Conservation (phyloP, 1,140 invertebrate species). For the Drosophila busckii region DNA sequence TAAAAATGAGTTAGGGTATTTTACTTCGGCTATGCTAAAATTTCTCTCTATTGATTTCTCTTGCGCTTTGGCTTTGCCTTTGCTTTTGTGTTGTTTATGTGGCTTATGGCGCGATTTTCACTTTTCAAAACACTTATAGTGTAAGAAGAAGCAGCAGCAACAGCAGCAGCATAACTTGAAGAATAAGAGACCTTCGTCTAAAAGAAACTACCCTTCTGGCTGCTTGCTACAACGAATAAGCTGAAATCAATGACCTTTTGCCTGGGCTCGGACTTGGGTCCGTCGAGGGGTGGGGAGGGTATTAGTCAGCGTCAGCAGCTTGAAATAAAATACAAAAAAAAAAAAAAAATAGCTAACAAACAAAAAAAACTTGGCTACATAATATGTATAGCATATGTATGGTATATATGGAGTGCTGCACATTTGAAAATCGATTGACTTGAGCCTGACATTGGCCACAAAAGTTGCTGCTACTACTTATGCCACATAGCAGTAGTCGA, state of each 20-base stretch:
- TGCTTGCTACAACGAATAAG: slow-evolving; percentile 68
- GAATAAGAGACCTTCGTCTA: slow-evolving; percentile 60
- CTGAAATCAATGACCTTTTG: slow-evolving; percentile 77
- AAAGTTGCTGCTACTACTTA: too few relatives aligned
- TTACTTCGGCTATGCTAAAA: too few relatives aligned
- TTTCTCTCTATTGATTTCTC: slow-evolving; percentile 53
- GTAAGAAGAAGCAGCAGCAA: slow-evolving; percentile 11
- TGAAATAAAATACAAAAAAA: slow-evolving; percentile 55
- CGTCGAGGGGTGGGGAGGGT: slow-evolving; percentile 17
- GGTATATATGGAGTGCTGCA: too few relatives aligned
- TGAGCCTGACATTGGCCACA: slow-evolving; percentile 6
- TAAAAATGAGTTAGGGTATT: too few relatives aligned
- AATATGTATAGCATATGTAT: slow-evolving; percentile 18
- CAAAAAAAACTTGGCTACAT: background rate
- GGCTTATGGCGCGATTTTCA: slow-evolving; percentile 55
- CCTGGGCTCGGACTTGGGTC: slow-evolving; percentile 7
- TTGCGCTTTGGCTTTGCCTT: slow-evolving; percentile 36
- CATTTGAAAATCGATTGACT: too few relatives aligned
- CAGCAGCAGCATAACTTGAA: background rate
- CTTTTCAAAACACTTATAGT: slow-evolving; percentile 72
- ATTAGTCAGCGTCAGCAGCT: slow-evolving; percentile 59
- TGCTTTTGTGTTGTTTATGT: slow-evolving; percentile 25
- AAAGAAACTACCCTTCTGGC: slow-evolving; percentile 71
- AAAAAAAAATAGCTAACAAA: slow-evolving; percentile 36
- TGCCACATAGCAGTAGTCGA: too few relatives aligned